These are phyloP conservation scores for Oreochromis spilurus DNA, from an alignment of 2,113 vertebrate genomes.

Conservation along the genomic window DNA sequence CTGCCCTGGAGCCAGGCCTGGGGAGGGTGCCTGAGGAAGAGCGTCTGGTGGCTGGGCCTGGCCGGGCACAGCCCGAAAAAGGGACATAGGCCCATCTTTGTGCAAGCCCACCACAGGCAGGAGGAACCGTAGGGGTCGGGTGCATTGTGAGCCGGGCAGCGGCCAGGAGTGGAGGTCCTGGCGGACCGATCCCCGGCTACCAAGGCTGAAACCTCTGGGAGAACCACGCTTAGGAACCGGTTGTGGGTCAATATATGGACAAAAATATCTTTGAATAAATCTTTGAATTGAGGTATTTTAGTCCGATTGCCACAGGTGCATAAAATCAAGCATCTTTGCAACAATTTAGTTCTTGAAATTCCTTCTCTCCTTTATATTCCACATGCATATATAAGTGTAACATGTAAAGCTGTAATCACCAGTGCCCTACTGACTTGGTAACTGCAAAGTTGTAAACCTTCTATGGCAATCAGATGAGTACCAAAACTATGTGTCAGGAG, in stretches of 20 bases:
- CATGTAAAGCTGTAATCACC: not conserved
- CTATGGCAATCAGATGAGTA: not conserved
- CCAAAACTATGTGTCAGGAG: not conserved
- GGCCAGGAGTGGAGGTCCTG: not conserved
- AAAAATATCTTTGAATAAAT: not conserved
- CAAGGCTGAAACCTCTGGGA: not conserved
- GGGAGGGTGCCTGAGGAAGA: not conserved
- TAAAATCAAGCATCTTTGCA: not conserved
- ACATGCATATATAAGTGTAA: not conserved
- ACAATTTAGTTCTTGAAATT: not conserved
- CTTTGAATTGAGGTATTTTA: not conserved
- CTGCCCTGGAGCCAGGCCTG: not conserved
- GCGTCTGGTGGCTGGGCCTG: not conserved
- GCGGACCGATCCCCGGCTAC: not conserved
- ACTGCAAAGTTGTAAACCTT: not conserved
- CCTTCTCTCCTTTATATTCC: not conserved
- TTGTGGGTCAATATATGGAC: not conserved
- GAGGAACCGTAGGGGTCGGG: not conserved
- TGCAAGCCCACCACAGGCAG: not conserved
- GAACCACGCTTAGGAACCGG: not conserved
- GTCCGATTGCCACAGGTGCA: not conserved
- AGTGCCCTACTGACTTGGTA: not conserved
- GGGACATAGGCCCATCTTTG: not conserved
- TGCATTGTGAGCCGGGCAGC: not conserved
- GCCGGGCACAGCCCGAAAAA: not conserved